phyloP scores from a whole-genome alignment of 1,140 invertebrate genomes.

The Hyles vespertilio region DNA sequence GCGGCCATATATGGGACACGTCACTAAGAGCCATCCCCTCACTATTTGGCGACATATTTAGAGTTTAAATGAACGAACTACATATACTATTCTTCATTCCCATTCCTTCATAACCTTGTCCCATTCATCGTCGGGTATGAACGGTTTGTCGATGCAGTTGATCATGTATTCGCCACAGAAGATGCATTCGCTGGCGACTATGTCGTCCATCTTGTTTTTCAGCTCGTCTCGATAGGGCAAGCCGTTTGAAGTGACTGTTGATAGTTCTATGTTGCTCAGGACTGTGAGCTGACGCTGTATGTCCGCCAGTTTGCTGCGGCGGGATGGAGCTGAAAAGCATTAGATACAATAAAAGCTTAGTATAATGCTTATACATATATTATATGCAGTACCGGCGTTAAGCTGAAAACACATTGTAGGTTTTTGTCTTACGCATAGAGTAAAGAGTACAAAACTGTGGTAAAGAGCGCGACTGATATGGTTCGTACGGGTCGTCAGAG shows the following conservation, averaged over 20 bases:
- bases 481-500: too few species aligned
- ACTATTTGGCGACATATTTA: too few species aligned
- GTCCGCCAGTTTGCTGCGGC: slow-evolving; percentile 77
- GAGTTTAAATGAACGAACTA: background rate
- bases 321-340: slow-evolving; percentile 73
- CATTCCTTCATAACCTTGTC: slow-evolving; percentile 89
- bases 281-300: slow-evolving; percentile 80
- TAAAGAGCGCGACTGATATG: too few species aligned
- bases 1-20: too few species aligned
- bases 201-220: slow-evolving; percentile 90
- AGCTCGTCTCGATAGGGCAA: slow-evolving; percentile 82
- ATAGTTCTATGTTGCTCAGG: slow-evolving; percentile 72
- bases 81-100: slow-evolving; percentile 76
- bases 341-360: too few species aligned
- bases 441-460: too few species aligned
- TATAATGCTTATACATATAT: too few species aligned
- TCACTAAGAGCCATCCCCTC: too few species aligned
- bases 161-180: slow-evolving; percentile 97
- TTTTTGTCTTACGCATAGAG: too few species aligned
- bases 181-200: slow-evolving; percentile 93
- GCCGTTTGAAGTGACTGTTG: slow-evolving; percentile 76
- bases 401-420: too few species aligned
- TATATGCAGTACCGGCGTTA: too few species aligned
- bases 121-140: slow-evolving; percentile 88
- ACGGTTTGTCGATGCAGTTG: slow-evolving; percentile 89